Conservation (phyloP, 2,797 vertebrate genomes). For the Anguilla megastoma region DNA sequence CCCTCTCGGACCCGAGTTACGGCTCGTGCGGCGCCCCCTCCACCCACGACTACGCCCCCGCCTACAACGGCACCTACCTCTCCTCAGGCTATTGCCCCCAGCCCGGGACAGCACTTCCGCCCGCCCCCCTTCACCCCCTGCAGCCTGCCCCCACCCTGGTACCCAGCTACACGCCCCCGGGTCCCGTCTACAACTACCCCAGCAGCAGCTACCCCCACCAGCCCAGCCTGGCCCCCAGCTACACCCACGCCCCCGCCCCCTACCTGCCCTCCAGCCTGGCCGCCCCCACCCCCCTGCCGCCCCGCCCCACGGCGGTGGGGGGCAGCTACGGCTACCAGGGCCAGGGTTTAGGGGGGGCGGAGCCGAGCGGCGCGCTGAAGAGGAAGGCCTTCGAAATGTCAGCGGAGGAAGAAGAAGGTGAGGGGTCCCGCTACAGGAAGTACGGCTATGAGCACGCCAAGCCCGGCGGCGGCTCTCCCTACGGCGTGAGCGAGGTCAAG, state of each 20-base stretch:
- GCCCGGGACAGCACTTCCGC: slow-evolving; percentile 77
- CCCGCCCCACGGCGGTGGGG: slow-evolving; percentile 77
- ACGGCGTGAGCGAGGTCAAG: slow-evolving; percentile 74
- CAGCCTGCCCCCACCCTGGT: slow-evolving; percentile 81
- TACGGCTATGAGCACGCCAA: slow-evolving; percentile 86
- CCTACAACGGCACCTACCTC: slow-evolving; percentile 87
- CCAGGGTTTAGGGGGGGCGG: slow-evolving; percentile 66
- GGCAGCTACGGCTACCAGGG: slow-evolving; percentile 82
- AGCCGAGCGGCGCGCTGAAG: slow-evolving; percentile 78
- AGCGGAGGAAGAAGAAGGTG: slow-evolving; percentile 76
- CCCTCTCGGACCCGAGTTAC: slow-evolving; percentile 79
- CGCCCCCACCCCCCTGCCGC: slow-evolving; percentile 80
- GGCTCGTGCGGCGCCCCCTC: slow-evolving; percentile 77
- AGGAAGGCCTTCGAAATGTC: slow-evolving; percentile 88
- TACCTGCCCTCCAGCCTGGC: slow-evolving; percentile 86
- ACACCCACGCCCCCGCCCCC: slow-evolving; percentile 78
- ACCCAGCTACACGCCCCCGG: slow-evolving; percentile 82
- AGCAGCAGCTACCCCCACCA: slow-evolving; percentile 82
- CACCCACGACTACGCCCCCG: slow-evolving; percentile 80
- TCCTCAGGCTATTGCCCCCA: slow-evolving; percentile 89
- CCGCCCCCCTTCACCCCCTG: slow-evolving; percentile 81
- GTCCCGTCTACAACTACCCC: slow-evolving; percentile 86
- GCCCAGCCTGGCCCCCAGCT: slow-evolving; percentile 73
- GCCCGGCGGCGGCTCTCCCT: slow-evolving; percentile 70
- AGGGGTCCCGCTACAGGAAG: slow-evolving; percentile 82